A percentile compares a stretch with the other conserved stretches of the same genome.
Conservation (phyloP, 1,140 invertebrate species). For the Nylanderia fulva region DNA sequence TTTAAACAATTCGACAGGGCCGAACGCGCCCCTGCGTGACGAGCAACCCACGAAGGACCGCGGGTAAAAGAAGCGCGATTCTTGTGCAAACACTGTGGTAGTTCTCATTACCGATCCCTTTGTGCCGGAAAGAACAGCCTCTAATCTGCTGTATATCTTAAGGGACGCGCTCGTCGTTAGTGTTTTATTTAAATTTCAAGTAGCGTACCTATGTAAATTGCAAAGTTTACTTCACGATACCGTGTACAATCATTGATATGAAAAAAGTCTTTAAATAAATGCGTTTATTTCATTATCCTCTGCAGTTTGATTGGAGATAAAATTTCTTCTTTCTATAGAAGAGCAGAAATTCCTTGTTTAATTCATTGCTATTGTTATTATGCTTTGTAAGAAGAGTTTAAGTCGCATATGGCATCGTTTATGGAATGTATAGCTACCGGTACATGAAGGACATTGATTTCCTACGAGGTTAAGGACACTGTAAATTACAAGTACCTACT, state of each 20-base stretch:
- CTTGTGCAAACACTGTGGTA: constrained; percentile 69
- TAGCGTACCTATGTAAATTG: constrained; percentile 17
- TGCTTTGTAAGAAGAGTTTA: background rate
- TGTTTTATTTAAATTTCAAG: constrained; percentile 46
- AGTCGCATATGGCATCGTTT: background rate
- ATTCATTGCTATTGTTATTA: background rate
- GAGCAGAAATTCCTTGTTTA: background rate
- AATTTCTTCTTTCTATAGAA: background rate
- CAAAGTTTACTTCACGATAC: constrained; percentile 14
- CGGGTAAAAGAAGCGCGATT: constrained; percentile 53
- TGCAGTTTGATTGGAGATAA: background rate
- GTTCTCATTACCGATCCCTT: constrained; percentile 68
- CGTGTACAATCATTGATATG: background rate
- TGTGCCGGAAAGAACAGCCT: constrained; percentile 51
- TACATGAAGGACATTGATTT: constrained; percentile 77
- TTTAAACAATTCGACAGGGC: constrained; percentile 54
- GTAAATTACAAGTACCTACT: constrained; percentile 47
- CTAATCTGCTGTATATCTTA: constrained; percentile 57
- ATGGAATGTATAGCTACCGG: background rate
- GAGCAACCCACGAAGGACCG: constrained; percentile 32
- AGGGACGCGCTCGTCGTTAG: constrained; percentile 40
- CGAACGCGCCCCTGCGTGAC: constrained; percentile 22
- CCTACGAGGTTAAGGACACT: constrained; percentile 78
- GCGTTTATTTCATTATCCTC: background rate
- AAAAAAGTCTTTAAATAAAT: background rate